Conservation (phyloP, 2,113 vertebrate species). For the Cynocephalus volans region DNA sequence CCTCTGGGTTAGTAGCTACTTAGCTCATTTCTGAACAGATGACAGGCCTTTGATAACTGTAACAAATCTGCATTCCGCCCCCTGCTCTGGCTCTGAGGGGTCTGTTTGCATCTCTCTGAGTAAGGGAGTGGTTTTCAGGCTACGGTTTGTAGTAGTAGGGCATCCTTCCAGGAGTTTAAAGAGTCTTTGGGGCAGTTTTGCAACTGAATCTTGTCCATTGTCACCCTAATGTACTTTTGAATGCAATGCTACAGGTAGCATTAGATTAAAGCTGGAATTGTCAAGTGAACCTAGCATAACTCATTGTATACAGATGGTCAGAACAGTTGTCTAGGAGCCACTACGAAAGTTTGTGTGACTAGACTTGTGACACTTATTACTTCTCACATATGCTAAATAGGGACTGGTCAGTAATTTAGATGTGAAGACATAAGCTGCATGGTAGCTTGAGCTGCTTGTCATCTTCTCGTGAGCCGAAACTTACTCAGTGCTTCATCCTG, state of each 20-base stretch:
- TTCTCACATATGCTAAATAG: background rate
- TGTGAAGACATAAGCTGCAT: background rate
- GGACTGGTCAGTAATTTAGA: background rate
- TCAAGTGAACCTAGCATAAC: background rate
- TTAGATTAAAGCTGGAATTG: background rate
- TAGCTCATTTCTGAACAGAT: slow-evolving; percentile 12
- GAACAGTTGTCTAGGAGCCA: background rate
- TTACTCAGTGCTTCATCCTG: background rate
- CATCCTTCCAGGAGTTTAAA: background rate
- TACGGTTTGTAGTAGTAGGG: background rate
- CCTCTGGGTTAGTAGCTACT: background rate
- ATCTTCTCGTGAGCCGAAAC: background rate
- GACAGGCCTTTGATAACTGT: background rate
- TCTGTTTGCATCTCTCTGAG: background rate
- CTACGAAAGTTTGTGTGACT: background rate
- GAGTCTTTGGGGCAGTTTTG: background rate
- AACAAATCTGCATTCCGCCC: background rate
- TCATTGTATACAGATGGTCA: background rate
- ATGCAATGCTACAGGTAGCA: background rate
- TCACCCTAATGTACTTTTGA: slow-evolving; percentile 37
- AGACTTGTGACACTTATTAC: background rate
- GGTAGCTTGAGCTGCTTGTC: background rate
- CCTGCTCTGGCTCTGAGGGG: background rate
- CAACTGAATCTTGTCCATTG: background rate
- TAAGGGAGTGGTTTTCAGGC: background rate